These are phyloP conservation scores for Chrysocyon brachyurus DNA, from an alignment of 2,797 vertebrate genomes.

Conservation along the genomic window DNA sequence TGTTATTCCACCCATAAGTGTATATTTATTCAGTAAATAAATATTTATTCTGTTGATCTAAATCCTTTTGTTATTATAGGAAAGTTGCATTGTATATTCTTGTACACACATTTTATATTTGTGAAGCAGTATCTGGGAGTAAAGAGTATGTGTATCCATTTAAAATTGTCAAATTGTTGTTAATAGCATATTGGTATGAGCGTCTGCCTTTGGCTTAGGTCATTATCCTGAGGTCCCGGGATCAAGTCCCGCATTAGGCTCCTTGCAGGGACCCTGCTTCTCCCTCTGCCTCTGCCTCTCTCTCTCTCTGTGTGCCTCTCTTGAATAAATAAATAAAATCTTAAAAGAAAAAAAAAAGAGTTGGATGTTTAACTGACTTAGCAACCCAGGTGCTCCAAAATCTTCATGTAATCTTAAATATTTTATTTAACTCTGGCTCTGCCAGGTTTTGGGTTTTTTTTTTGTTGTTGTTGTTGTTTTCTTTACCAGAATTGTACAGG, in stretches of 20 bases:
- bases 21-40: not conserved
- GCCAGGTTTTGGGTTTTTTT: no score
- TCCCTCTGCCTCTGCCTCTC: no score
- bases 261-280: no score
- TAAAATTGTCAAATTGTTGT: conserved; percentile 13
- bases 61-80: not conserved
- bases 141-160: not conserved
- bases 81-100: conserved; percentile 29
- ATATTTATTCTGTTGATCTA: not conserved
- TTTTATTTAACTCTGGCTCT: not conserved
- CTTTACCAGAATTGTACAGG: conserved; percentile 17
- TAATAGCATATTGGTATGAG: not conserved
- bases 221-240: no score
- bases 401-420: not conserved
- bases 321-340: no score
- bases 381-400: not conserved
- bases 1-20: not conserved
- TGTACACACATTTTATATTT: not conserved
- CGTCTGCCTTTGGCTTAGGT: no score
- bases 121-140: not conserved
- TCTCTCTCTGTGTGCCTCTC: no score
- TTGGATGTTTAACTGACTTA: no score
- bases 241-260: no score
- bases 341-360: no score
- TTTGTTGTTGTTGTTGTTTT: no score